Evolutionary conservation across 2,113 vertebrate genomes (phyloP).

Genomic region (Oplegnathus fasciatus): DNA sequence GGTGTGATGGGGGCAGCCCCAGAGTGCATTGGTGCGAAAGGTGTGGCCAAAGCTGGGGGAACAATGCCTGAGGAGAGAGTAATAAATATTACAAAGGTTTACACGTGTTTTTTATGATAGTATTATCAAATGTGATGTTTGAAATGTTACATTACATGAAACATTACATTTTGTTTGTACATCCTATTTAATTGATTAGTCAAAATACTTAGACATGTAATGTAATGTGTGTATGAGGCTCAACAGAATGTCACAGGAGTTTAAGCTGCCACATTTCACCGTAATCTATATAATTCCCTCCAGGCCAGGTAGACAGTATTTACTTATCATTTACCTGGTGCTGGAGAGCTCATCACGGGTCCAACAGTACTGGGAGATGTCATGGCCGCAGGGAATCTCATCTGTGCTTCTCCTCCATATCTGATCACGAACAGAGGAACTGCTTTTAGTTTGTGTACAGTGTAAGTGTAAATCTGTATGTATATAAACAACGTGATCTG

Average conservation of each 20-base stretch:
- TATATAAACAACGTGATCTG: not conserved
- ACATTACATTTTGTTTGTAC: not conserved
- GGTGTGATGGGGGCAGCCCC: slow-evolving; percentile 80
- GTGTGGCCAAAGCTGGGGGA: slow-evolving; percentile 85
- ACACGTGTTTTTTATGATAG: not conserved
- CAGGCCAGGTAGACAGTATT: not conserved
- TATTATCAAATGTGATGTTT: not conserved
- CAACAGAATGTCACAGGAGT: not conserved
- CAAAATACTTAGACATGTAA: not conserved
- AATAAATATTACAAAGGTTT: not conserved
- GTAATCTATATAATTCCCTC: not conserved
- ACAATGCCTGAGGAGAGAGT: slow-evolving; percentile 81
- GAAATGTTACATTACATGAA: not conserved
- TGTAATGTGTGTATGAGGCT: not conserved
- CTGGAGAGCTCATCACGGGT: slow-evolving; percentile 89
- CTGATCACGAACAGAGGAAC: slow-evolving; percentile 71
- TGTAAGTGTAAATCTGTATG: not conserved
- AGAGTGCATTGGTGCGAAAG: slow-evolving; percentile 76
- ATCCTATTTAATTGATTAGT: not conserved
- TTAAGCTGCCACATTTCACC: not conserved
- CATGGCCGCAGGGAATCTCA: slow-evolving; percentile 92
- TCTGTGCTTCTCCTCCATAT: slow-evolving; percentile 97
- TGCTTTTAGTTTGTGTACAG: not conserved
- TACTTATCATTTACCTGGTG: slow-evolving; percentile 72
- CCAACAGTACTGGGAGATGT: slow-evolving; percentile 89